These are phyloP conservation scores for Chaetophractus vellerosus DNA, from an alignment of 2,797 vertebrate genomes.

Conservation along the genomic window DNA sequence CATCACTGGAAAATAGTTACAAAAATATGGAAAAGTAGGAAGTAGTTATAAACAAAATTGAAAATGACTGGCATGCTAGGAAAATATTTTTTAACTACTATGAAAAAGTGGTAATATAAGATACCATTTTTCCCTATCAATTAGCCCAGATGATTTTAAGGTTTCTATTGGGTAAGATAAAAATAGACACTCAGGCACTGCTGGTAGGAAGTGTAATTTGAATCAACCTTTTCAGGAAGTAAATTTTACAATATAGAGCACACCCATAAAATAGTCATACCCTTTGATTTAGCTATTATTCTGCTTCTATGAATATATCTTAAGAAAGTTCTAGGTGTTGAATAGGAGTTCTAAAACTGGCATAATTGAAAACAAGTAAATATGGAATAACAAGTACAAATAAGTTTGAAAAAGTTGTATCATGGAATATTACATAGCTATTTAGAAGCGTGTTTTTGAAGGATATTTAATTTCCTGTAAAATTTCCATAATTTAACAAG, in stretches of 20 bases:
- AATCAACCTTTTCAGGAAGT: slow-evolving; percentile 14
- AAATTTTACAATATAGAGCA: background rate
- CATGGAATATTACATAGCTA: background rate
- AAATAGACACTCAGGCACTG: background rate
- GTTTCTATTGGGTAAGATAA: background rate
- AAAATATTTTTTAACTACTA: slow-evolving; percentile 17
- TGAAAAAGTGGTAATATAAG: background rate
- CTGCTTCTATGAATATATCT: background rate
- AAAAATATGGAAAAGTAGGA: background rate
- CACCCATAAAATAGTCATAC: background rate
- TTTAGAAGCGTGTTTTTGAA: background rate
- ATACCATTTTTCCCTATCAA: background rate
- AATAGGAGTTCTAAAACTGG: background rate
- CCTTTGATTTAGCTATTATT: slow-evolving; percentile 20
- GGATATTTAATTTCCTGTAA: slow-evolving; percentile 2
- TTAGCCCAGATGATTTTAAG: background rate
- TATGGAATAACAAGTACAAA: background rate
- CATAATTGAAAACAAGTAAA: background rate
- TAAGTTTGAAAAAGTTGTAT: background rate
- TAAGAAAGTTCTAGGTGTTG: background rate
- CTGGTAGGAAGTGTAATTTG: background rate
- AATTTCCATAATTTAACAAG: background rate
- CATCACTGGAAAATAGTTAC: background rate
- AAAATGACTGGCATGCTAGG: background rate
- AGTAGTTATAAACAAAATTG: background rate